Base-by-base conservation (phyloP, 2,888 invertebrate genomes). In the Cryptocephalus primarius region DNA sequence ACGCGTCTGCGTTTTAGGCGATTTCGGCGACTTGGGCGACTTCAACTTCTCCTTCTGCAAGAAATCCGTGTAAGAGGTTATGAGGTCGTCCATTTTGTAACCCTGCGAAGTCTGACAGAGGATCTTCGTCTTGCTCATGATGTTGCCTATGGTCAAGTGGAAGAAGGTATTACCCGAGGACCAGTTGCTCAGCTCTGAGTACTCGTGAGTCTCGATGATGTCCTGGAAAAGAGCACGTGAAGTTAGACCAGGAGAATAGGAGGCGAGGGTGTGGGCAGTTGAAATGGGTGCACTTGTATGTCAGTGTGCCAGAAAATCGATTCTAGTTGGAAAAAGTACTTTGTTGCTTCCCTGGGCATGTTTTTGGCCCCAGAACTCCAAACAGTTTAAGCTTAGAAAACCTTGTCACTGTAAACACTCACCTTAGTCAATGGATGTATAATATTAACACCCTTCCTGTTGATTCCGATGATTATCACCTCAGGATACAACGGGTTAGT, bases 71-170 rank as follows among this genome's bases (percentile, higher is more conserved):
- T 96, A 96, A 0, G 94, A 94, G 9, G 93, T 88, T 60, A 96
- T 79, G 44, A 96, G 77, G 68, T 95, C 94, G 66, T 95, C 94
- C 88, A 95, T 93, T 77, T 95, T 95, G 72, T 95, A 94, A 34
- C 94, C 95, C 61, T 92, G 75, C 0, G 86, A 83, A 4, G 94
- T 95, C 73, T 93, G 92, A 66, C 91, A 93, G 1, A 95, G 75
- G 48, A 85, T 73, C 68, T 93, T 93, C 32, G 86, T 87, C 46
- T 92, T 92, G 40, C 88, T 80, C 59, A 95, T 83, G 66, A 95
- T 81, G 66, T 91, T 94, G n/a, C 94, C 94, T 62, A 95, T 88
- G 0, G 93, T 91, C 76, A 93, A 83, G 63, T 91, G 89, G 76
- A 95, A 95, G 66, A 88, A 95, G 0, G 90, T 93, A 67, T 92